Evolutionary conservation across 92 coral and sea anemone species (phyloP).

Genomic region (Zoanthus solanderi): DNA sequence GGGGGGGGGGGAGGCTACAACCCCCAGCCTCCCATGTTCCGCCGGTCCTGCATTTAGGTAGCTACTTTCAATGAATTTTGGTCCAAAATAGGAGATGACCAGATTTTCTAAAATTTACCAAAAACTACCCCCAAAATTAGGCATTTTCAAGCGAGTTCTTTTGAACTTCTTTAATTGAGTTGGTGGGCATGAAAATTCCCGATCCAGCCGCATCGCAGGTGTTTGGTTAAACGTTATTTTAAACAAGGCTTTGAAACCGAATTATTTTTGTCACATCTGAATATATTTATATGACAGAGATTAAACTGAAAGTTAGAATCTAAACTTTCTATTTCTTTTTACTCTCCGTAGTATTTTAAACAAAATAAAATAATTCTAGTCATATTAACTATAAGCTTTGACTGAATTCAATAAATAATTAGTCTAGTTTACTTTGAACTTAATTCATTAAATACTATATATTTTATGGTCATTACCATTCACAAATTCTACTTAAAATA

Average conservation of each 20-base stretch:
- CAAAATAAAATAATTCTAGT: background rate
- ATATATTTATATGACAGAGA: background rate
- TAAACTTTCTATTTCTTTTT: background rate
- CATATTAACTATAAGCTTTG: background rate
- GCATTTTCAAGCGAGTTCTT: background rate
- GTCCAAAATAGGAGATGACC: background rate
- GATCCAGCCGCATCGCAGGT: background rate
- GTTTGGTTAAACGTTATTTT: background rate
- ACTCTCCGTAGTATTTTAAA: background rate
- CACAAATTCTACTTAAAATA: background rate
- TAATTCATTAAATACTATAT: slow-evolving; percentile 2
- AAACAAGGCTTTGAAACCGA: background rate
- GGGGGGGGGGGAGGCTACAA: too few species aligned
- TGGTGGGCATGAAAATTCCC: background rate
- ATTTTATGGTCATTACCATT: background rate
- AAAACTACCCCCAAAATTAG: background rate
- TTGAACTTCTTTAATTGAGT: background rate
- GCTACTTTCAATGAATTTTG: background rate
- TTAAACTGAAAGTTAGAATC: background rate
- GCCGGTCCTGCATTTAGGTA: too few species aligned
- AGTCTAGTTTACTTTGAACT: background rate
- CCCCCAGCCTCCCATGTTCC: too few species aligned
- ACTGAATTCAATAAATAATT: slow-evolving; percentile 13
- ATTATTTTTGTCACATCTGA: background rate
- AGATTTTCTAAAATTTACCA: background rate